Percentiles rank a stretch among this genome's conserved stretches.
These are phyloP conservation scores for Chaetodon trifasciatus DNA, from an alignment of 2,797 vertebrate genomes.

Conservation along the genomic window DNA sequence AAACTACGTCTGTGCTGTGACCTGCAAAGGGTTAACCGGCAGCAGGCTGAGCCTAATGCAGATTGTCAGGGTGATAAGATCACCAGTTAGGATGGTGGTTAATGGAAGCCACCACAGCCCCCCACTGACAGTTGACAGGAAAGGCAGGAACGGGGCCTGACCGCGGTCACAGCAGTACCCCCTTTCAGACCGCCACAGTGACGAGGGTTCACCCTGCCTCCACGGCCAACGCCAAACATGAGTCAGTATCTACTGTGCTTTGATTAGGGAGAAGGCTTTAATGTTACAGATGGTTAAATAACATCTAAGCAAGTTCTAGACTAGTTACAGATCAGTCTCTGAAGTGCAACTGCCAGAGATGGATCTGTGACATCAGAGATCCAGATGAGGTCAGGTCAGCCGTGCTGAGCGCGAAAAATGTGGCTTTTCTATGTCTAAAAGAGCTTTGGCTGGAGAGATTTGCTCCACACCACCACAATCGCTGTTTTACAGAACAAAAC, in stretches of 20 bases:
- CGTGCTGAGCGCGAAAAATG: too few relatives aligned
- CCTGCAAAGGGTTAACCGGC: constrained; percentile 60
- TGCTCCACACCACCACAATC: neutral
- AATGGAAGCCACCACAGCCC: constrained; percentile 71
- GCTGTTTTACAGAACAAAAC: neutral
- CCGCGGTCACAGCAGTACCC: constrained; percentile 37
- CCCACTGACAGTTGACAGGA: constrained; percentile 75
- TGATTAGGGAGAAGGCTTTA: neutral
- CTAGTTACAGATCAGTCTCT: neutral
- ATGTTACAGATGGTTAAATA: neutral
- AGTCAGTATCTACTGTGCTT: neutral
- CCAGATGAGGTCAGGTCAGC: neutral
- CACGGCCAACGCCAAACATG: neutral
- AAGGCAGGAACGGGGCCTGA: constrained; percentile 49
- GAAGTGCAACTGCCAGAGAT: neutral
- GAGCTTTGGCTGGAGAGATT: neutral
- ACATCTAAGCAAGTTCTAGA: neutral
- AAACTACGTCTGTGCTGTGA: constrained; percentile 9
- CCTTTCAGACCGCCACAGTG: neutral
- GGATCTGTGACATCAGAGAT: neutral
- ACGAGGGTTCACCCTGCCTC: neutral
- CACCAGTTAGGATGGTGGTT: constrained; percentile 72
- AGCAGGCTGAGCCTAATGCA: constrained; percentile 67
- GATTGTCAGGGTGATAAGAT: constrained; percentile 82
- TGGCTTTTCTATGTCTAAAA: neutral